Evolutionary conservation across 1,140 invertebrate species (phyloP).

Genomic region (Lordiphosa stackelbergi): DNA sequence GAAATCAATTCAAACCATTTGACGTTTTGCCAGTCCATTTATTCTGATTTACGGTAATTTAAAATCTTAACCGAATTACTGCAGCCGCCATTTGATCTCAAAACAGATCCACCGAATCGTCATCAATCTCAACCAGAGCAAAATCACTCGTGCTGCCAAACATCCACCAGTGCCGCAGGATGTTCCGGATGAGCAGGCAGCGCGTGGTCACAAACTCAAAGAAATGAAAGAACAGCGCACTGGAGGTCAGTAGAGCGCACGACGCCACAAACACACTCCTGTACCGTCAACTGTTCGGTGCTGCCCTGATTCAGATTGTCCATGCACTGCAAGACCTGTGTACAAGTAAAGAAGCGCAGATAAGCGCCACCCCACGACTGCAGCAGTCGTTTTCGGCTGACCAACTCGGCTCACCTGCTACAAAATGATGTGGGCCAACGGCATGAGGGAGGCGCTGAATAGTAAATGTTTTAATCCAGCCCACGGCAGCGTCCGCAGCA

Average conservation of each 20-base stretch:
- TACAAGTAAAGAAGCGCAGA: slow-evolving; percentile 33
- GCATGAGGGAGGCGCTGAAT: slow-evolving; percentile 60
- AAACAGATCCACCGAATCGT: slow-evolving; percentile 63
- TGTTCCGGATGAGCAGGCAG: slow-evolving; percentile 61
- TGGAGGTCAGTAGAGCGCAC: slow-evolving; percentile 64
- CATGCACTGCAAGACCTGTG: slow-evolving; percentile 69
- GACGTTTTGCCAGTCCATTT: no score
- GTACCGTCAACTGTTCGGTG: slow-evolving; percentile 53
- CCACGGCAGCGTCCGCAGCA: slow-evolving; percentile 60
- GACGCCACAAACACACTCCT: slow-evolving; percentile 69
- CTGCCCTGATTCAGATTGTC: slow-evolving; percentile 65
- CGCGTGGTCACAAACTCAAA: slow-evolving; percentile 72
- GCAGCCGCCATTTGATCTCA: background rate
- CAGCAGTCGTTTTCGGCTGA: background rate
- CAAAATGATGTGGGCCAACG: slow-evolving; percentile 61
- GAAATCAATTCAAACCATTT: no score
- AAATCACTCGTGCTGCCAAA: slow-evolving; percentile 67
- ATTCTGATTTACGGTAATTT: no score
- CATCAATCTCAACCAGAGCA: slow-evolving; percentile 58
- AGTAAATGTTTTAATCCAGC: slow-evolving; percentile 62
- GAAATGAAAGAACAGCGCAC: slow-evolving; percentile 69
- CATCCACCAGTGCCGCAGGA: slow-evolving; percentile 72
- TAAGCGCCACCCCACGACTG: slow-evolving; percentile 11
- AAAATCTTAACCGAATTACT: no score
- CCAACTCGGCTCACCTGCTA: slow-evolving; percentile 56